Percentiles rank a stretch among this genome's conserved stretches.
Evolutionary conservation across 1,140 invertebrate genomes (phyloP).

Genomic region (Brachionus plicatilis): DNA sequence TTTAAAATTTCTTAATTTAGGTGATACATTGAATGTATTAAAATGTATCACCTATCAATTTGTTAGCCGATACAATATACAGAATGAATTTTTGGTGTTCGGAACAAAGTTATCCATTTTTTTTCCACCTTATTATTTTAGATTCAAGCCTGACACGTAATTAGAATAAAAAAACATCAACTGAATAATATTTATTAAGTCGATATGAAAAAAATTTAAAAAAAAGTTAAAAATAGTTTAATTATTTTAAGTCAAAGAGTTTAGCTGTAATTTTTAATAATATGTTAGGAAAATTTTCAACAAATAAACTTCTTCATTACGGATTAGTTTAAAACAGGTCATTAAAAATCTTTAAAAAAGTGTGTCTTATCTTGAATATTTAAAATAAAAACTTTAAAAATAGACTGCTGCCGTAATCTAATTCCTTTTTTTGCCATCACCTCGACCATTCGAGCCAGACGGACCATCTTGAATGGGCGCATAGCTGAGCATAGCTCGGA

Average conservation of each 20-base stretch:
- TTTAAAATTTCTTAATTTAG: too few relatives aligned
- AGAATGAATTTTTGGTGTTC: too few relatives aligned
- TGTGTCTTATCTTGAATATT: background rate
- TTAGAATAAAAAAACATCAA: background rate
- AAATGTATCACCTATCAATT: too few relatives aligned
- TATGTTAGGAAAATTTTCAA: background rate
- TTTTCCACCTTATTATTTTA: too few relatives aligned
- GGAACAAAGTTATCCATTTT: too few relatives aligned
- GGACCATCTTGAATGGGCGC: slow-evolving; percentile 37
- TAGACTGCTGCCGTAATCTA: background rate
- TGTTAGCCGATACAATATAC: too few relatives aligned
- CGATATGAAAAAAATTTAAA: background rate
- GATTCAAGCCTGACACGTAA: too few relatives aligned
- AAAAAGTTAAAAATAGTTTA: background rate
- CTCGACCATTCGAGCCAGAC: background rate
- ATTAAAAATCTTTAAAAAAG: background rate
- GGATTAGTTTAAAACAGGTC: background rate
- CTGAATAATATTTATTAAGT: background rate
- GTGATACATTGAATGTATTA: too few relatives aligned
- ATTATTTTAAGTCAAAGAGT: background rate
- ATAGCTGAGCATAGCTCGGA: slow-evolving; percentile 36
- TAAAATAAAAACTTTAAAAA: background rate
- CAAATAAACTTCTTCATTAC: background rate
- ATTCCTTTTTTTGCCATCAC: background rate
- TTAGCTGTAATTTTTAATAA: background rate